A percentile compares a stretch with the other conserved stretches of the same genome.
These are phyloP conservation scores for Lasioglossum marginatum DNA, from an alignment of 2,888 invertebrate species.

Conservation along the genomic window DNA sequence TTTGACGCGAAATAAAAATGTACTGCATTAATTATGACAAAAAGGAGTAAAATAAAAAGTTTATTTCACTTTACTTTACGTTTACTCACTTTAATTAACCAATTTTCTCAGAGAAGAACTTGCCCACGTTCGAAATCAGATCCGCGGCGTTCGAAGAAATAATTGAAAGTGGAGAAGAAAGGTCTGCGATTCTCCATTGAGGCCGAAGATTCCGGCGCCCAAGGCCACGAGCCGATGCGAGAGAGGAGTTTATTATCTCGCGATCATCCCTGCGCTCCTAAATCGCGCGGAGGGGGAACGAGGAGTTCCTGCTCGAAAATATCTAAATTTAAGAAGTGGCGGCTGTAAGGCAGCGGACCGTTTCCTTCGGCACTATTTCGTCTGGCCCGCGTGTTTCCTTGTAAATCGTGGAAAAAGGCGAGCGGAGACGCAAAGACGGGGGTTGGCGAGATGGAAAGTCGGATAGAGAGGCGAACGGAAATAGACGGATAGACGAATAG, in stretches of 20 bases:
- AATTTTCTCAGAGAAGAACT: not conserved
- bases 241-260: conserved; percentile 2
- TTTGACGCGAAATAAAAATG: no score
- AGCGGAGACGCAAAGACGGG: not conserved
- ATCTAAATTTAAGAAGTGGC: conserved; percentile 80
- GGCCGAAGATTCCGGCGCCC: not conserved
- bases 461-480: conserved; percentile 23
- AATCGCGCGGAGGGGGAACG: conserved; percentile 1
- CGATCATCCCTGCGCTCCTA: not conserved
- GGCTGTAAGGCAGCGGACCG: conserved; percentile 47
- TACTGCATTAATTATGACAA: no score
- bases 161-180: not conserved
- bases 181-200: not conserved
- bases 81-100: not conserved
- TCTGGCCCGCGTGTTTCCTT: conserved; percentile 57
- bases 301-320: conserved; percentile 65
- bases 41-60: no score
- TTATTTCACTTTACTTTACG: no score
- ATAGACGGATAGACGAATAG: conserved; percentile 52
- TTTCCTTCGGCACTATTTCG: conserved; percentile 65
- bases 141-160: not conserved
- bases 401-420: conserved; percentile 55
- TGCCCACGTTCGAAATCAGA: not conserved
- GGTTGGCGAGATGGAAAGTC: conserved; percentile 4
- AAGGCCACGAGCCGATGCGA: not conserved